phyloP scores from a whole-genome alignment of 2,797 vertebrate species.

The Pipistrellus nathusii region DNA sequence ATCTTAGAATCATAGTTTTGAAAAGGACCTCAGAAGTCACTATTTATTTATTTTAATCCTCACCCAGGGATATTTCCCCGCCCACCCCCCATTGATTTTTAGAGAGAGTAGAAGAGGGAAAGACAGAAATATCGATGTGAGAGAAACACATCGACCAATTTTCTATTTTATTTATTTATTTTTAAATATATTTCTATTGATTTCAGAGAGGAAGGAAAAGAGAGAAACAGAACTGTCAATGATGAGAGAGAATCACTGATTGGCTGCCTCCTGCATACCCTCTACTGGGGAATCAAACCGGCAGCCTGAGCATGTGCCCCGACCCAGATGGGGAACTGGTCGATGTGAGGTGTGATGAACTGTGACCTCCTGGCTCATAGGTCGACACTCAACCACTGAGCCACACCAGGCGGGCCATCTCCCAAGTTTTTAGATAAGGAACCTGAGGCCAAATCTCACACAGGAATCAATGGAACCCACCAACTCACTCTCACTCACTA shows the following conservation, averaged over 20 bases:
- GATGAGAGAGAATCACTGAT: neutral
- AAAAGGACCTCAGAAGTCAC: constrained; percentile 38
- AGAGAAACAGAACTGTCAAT: neutral
- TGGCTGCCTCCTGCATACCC: neutral
- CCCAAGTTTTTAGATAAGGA: neutral
- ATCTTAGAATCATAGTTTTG: neutral
- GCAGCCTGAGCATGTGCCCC: neutral
- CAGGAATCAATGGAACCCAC: neutral
- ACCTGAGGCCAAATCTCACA: neutral
- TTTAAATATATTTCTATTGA: no score
- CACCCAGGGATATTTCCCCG: neutral
- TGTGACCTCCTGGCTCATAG: neutral
- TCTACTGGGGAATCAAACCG: neutral
- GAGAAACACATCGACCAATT: no score
- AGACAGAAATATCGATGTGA: no score
- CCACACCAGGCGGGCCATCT: neutral
- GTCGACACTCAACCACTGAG: neutral
- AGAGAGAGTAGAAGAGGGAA: neutral
- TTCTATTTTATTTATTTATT: no score
- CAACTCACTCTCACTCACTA: neutral
- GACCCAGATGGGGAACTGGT: neutral
- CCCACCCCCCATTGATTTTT: neutral
- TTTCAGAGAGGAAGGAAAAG: neutral
- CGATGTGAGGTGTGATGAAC: no score
- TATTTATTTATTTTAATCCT: neutral